Percentiles rank a stretch among this genome's conserved stretches.
Evolutionary conservation across 1,140 invertebrate species (phyloP).

Genomic region (Ceratitis capitata): DNA sequence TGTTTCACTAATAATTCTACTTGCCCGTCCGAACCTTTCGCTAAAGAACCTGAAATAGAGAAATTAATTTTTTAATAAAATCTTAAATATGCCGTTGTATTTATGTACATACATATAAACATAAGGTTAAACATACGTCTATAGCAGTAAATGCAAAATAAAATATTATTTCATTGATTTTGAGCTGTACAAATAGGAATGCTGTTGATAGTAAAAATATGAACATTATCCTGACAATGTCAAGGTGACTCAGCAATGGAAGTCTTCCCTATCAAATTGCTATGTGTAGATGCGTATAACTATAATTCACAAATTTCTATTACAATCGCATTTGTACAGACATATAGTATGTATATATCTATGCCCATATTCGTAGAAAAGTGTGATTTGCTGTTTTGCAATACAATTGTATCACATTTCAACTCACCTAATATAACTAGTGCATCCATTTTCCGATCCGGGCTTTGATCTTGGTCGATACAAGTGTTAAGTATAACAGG

Average conservation of each 20-base stretch:
- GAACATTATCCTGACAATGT: neutral
- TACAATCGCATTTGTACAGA: neutral
- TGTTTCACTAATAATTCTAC: slow-evolving; percentile 73
- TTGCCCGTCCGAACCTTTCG: slow-evolving; percentile 78
- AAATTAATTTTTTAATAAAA: neutral
- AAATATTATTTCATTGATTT: neutral
- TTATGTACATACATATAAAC: neutral
- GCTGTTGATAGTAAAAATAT: neutral
- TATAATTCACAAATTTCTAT: neutral
- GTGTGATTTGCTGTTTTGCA: neutral
- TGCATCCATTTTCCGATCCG: slow-evolving; percentile 27
- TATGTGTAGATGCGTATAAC: neutral
- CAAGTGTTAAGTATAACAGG: slow-evolving; percentile 40
- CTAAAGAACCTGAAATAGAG: slow-evolving; percentile 71
- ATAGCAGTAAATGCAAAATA: neutral
- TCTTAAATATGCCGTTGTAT: neutral
- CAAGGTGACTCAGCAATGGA: neutral
- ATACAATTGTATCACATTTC: neutral
- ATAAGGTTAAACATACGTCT: neutral
- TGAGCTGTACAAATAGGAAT: neutral
- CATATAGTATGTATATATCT: neutral
- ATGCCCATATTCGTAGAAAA: neutral
- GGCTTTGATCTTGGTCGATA: slow-evolving; percentile 30
- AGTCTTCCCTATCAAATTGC: neutral
- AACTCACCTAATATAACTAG: slow-evolving; percentile 40